Evolutionary conservation across 2,113 vertebrate species (phyloP).

Genomic region (Clinocottus analis): DNA sequence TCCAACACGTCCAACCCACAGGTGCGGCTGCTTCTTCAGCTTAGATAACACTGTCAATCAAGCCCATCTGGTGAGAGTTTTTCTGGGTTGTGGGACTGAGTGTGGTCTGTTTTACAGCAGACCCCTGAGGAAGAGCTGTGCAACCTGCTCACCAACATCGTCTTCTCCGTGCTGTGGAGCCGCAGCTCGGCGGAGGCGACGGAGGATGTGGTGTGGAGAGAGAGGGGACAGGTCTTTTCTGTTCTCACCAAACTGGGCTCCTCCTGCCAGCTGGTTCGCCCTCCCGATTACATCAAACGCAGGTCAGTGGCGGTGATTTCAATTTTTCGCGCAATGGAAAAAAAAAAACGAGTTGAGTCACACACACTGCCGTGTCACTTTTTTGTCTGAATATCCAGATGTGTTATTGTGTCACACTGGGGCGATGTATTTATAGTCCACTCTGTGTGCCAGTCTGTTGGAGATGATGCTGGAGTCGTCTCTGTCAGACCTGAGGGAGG

Average conservation of each 20-base stretch:
- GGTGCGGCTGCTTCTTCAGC: slow-evolving; percentile 74
- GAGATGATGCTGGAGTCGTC: slow-evolving; percentile 99
- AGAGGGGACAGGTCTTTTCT: slow-evolving; percentile 95
- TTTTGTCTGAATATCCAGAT: background rate
- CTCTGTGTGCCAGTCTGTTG: slow-evolving; percentile 86
- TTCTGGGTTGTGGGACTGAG: background rate
- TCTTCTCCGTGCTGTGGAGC: slow-evolving; percentile 94
- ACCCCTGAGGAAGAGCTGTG: slow-evolving; percentile 95
- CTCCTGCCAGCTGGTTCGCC: slow-evolving; percentile 90
- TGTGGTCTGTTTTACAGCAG: slow-evolving; percentile 81
- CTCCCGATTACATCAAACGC: slow-evolving; percentile 94
- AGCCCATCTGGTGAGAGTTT: background rate
- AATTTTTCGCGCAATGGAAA: background rate
- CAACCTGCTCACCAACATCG: slow-evolving; percentile 95
- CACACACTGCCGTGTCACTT: background rate
- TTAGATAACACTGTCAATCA: background rate
- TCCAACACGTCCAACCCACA: slow-evolving; percentile 96
- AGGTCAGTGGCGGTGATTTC: slow-evolving; percentile 79
- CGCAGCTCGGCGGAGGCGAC: slow-evolving; percentile 89
- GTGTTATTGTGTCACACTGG: background rate
- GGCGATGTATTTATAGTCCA: background rate
- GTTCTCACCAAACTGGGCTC: slow-evolving; percentile 96
- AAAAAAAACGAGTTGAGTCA: slow-evolving; percentile 27
- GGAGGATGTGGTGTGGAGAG: slow-evolving; percentile 90
- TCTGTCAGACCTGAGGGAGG: slow-evolving; percentile 90